phyloP scores from a whole-genome alignment of 2,888 invertebrate species.

The Drepana falcataria region DNA sequence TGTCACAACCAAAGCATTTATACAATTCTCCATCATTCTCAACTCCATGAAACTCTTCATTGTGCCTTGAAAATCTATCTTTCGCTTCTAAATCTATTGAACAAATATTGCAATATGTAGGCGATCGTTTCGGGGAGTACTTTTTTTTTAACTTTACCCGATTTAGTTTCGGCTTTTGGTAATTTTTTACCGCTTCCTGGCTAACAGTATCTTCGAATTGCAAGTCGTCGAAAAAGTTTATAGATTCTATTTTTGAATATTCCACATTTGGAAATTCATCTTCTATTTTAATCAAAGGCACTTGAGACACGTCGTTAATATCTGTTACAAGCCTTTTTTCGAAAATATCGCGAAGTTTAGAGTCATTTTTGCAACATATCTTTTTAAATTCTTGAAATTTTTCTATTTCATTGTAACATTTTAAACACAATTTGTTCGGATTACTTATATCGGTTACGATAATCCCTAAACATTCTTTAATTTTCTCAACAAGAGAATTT shows the following conservation, averaged over 20 bases:
- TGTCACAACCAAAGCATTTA: constrained; percentile 65
- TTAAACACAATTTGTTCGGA: constrained; percentile 47
- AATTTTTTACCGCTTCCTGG: constrained; percentile 4
- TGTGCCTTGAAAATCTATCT: constrained; percentile 39
- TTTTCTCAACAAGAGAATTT: constrained; percentile 32
- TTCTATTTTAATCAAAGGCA: constrained; percentile 11
- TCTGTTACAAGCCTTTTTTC: constrained; percentile 11
- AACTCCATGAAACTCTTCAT: constrained; percentile 46
- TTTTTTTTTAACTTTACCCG: constrained; percentile 25
- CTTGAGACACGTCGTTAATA: constrained; percentile 12
- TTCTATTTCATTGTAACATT: constrained; percentile 43
- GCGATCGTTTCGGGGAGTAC: constrained; percentile 29
- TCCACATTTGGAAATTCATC: constrained; percentile 6
- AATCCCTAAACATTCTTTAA: constrained; percentile 49
- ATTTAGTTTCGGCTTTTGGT: constrained; percentile 11
- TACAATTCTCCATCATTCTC: constrained; percentile 38
- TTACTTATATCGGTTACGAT: constrained; percentile 27
- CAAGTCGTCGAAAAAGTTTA: constrained; percentile 9
- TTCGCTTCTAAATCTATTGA: constrained; percentile 36
- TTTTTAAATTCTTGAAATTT: constrained; percentile 50
- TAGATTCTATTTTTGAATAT: constrained; percentile 8
- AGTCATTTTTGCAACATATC: constrained; percentile 46
- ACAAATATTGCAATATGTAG: constrained; percentile 55
- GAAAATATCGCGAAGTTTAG: constrained; percentile 37
- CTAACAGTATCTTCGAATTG: constrained; percentile 16